These are phyloP conservation scores for Sisyra nigra DNA, from an alignment of 2,888 invertebrate genomes.

Conservation along the genomic window DNA sequence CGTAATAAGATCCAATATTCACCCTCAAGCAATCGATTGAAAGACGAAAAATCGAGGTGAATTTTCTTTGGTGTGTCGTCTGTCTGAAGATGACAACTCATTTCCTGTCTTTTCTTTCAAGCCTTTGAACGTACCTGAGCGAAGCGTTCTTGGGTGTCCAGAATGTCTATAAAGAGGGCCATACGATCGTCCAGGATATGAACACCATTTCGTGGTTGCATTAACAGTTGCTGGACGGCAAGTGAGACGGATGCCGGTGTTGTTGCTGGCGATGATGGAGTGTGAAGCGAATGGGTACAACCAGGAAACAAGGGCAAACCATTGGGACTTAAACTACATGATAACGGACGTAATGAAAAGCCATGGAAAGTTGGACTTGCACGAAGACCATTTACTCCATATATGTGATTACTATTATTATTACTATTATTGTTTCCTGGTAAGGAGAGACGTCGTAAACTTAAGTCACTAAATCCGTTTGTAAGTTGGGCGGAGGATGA, in stretches of 20 bases:
- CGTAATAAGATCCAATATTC: too few relatives aligned
- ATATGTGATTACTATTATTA: conserved; percentile 14
- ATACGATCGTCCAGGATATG: conserved; percentile 63
- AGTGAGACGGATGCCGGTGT: conserved; percentile 50
- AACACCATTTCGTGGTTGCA: conserved; percentile 56
- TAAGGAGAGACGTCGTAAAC: conserved; percentile 8
- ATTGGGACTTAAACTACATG: conserved; percentile 26
- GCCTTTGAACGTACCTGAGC: conserved; percentile 60
- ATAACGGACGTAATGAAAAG: conserved; percentile 29
- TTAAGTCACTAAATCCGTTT: background rate
- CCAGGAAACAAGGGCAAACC: conserved; percentile 29
- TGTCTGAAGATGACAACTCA: too few relatives aligned
- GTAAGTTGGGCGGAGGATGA: conserved; percentile 6
- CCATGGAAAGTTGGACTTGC: conserved; percentile 48
- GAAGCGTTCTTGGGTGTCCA: conserved; percentile 67
- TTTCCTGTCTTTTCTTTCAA: too few relatives aligned
- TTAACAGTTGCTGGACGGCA: conserved; percentile 49
- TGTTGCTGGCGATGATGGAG: conserved; percentile 17
- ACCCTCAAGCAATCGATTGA: too few relatives aligned
- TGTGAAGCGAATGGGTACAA: conserved; percentile 28
- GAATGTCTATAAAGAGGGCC: conserved; percentile 63
- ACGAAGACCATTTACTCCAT: conserved; percentile 33
- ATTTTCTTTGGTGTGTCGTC: too few relatives aligned
- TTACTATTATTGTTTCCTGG: background rate
- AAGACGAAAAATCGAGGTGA: too few relatives aligned